Evolutionary conservation across 2,797 vertebrate genomes (phyloP).

Genomic region (Hemitrygon akajei): DNA sequence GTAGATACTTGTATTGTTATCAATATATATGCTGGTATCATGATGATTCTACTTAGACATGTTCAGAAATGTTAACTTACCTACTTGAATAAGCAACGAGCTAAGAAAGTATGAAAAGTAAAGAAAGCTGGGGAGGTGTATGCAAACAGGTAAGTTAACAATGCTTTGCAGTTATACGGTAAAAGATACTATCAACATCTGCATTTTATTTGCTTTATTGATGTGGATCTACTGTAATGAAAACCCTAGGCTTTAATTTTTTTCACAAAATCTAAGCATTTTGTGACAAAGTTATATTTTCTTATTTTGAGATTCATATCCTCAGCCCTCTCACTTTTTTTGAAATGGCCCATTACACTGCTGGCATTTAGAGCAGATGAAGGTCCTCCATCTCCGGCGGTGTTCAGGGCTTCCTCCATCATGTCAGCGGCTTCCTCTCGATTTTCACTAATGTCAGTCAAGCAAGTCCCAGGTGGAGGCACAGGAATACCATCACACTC

Average conservation of each 20-base stretch:
- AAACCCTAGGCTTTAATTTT: neutral
- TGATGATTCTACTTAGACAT: neutral
- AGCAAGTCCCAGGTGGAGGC: no score
- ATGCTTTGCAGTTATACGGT: neutral
- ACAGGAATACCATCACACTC: no score
- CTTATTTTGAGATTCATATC: neutral
- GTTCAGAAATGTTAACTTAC: conserved; percentile 38
- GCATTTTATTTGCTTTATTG: neutral
- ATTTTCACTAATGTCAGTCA: no score
- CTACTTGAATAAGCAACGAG: neutral
- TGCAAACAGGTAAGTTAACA: neutral
- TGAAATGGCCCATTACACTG: no score
- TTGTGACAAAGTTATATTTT: no score
- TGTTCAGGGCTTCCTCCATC: no score
- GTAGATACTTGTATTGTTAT: neutral
- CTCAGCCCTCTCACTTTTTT: neutral
- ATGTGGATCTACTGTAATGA: neutral
- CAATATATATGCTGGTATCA: neutral
- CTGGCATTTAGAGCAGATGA: no score
- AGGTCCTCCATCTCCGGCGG: no score
- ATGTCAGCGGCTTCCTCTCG: no score
- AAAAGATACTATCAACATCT: neutral
- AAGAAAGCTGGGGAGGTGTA: neutral
- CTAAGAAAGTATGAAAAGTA: neutral
- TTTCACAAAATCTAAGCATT: no score